Base-by-base conservation (phyloP, 2,888 invertebrate genomes). In the Chymomyza caudatula region DNA sequence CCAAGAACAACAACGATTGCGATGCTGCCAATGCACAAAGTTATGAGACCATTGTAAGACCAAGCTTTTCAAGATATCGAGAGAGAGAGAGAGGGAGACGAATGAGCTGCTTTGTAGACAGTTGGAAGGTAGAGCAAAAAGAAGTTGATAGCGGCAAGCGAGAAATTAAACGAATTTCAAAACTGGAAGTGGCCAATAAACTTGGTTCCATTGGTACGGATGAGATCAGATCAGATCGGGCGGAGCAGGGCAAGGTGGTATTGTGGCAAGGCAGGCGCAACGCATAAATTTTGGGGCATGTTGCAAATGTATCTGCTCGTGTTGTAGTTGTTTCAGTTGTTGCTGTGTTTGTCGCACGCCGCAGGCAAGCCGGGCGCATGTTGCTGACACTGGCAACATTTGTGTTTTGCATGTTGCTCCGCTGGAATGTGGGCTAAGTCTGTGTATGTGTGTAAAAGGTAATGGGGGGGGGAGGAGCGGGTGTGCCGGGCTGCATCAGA, bases 211-310 rank as follows among this genome's bases (percentile, higher is more conserved):
- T 43, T 15, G 15, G n/a, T 15, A n/a, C 13, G 43, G 42, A 67
- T 56, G 54, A 58, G 60, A 25, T 55, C 29, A 17, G 52, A 22
- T 25, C 20, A 47, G 53, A 22, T 11, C 55, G 44, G 44, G 22
- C 13, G 5, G 55, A 55, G 60, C 20, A 15, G 47, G 6, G 20
- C 13, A 53, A 22, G n/a, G 17, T 19, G 25, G 25, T 6, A 25
- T 25, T 25, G 5, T n/a, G 44, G 44, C 44, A n/a, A 44, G 44
- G 13, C 44, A 44, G 44, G 44, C 44, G 44, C 68, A 71, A 78
- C 78, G 81, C 84, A 78, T 84, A 77, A 69, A 78, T 84, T 79
- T 84, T 76, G 71, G 73, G 81, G 69, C 82, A 84, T 29, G 44
- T 65, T 43, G 65, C 60, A 49, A 59, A 52, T 65, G 60, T 54